Evolutionary conservation across 2,888 invertebrate species (phyloP), one percentile per base, ranked within the genome.

Genomic region (Oxyteleia sp.): DNA sequence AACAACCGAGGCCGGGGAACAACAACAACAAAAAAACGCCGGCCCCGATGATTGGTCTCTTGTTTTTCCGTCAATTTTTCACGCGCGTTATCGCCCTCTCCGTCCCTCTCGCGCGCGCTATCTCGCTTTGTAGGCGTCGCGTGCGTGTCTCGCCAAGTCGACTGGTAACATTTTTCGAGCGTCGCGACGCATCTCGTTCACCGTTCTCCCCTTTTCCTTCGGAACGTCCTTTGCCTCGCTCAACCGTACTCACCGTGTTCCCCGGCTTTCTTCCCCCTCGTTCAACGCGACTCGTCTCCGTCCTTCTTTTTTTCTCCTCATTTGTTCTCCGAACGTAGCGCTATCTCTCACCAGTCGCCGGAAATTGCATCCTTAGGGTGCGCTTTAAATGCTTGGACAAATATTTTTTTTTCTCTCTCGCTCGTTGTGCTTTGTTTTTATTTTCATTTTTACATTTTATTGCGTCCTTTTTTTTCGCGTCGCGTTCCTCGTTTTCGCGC

Each of bases 111-210:
- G 23, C 13, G 20, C 29, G 23, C 13, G 18, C 26, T 23, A 11
- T 71, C 66, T 49, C 29, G 74, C 61, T 45, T 57, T 13, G 45
- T 51, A 15, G 78, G 68, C 78, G 72, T 61, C 61, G 74, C 57
- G 71, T 47, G 80, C 79, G 66, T 71, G 74, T 75, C 80, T 75
- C 75, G 71, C 63, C 82, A 16, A 83, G 69, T 69, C 79, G 55
- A 51, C 63, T 53, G 71, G 63, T 61, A 71, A 75, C 84, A 80
- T 72, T 84, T 79, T 80, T 84, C 66, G 79, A 79, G 79, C 79
- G 83, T 84, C 83, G 83, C 83, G 83, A 84, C 83, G 83, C 83
- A 71, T 78, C 83, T 79, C 79, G 84, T 80, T 63, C 72, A 63
- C 43, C 61, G 59, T 38, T 53, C 75, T 64, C 66, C 75, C 76